Evolutionary conservation across 2,888 invertebrate genomes (phyloP).

Genomic region (Callinectes sapidus): DNA sequence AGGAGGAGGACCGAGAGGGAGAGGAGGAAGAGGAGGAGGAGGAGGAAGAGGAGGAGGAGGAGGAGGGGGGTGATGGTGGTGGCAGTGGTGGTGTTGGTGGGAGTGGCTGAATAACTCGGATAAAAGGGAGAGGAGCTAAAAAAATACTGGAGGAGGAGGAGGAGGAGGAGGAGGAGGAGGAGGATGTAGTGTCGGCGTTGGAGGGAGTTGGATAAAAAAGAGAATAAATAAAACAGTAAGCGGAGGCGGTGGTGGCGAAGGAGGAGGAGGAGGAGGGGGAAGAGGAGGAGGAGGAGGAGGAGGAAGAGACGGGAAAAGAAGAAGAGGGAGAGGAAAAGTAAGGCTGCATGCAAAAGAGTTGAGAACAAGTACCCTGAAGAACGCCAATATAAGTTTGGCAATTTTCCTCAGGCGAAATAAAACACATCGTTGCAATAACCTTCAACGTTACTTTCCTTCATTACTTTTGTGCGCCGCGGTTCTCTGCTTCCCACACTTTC

Average conservation of each 20-base stretch:
- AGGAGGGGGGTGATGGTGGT: background rate
- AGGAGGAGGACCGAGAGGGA: background rate
- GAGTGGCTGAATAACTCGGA: background rate
- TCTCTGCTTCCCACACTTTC: background rate
- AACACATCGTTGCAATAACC: background rate
- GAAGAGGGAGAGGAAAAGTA: background rate
- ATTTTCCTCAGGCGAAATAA: background rate
- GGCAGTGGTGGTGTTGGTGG: background rate
- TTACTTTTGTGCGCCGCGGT: background rate
- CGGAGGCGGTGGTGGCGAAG: background rate
- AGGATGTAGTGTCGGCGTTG: background rate
- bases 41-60: background rate
- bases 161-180: background rate
- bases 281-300: background rate
- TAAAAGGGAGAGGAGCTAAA: background rate
- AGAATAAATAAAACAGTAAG: background rate
- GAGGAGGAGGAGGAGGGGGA: background rate
- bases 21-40: constrained; percentile 8
- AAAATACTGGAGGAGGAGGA: background rate
- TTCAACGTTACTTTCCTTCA: background rate
- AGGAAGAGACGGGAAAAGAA: background rate
- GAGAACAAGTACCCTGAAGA: background rate
- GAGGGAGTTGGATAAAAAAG: background rate
- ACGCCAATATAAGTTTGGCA: constrained; percentile 6
- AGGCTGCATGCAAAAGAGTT: background rate